Conservation (phyloP, 2,797 vertebrate genomes). For the Okamejei kenojei region DNA sequence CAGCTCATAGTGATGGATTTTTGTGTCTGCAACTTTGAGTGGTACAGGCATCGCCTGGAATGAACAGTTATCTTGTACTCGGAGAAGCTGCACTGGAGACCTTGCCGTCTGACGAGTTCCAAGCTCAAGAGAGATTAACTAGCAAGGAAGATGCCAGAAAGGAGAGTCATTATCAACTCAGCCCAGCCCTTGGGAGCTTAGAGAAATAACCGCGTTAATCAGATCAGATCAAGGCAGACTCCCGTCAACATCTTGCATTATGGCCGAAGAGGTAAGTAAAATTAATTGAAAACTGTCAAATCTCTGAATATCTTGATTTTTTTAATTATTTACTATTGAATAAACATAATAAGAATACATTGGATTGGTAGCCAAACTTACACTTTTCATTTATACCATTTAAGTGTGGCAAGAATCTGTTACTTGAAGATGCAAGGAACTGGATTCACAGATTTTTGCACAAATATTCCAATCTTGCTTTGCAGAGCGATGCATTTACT, state of each 20-base stretch:
- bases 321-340: neutral
- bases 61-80: neutral
- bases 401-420: too few species aligned
- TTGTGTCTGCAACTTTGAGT: neutral
- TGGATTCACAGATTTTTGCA: neutral
- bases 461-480: neutral
- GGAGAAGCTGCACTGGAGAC: neutral
- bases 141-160: conserved; percentile 8
- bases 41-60: neutral
- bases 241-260: neutral
- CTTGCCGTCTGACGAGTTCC: too few species aligned
- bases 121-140: neutral
- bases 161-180: neutral
- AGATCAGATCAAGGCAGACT: neutral
- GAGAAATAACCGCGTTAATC: neutral
- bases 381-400: neutral
- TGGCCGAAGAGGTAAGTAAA: conserved; percentile 14
- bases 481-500: neutral
- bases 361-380: neutral
- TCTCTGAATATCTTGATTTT: neutral
- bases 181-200: neutral
- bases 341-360: neutral
- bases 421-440: neutral
- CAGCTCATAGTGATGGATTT: neutral
- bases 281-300: neutral